These are phyloP conservation scores for Mya arenaria DNA, from an alignment of 1,140 invertebrate genomes.

Conservation along the genomic window DNA sequence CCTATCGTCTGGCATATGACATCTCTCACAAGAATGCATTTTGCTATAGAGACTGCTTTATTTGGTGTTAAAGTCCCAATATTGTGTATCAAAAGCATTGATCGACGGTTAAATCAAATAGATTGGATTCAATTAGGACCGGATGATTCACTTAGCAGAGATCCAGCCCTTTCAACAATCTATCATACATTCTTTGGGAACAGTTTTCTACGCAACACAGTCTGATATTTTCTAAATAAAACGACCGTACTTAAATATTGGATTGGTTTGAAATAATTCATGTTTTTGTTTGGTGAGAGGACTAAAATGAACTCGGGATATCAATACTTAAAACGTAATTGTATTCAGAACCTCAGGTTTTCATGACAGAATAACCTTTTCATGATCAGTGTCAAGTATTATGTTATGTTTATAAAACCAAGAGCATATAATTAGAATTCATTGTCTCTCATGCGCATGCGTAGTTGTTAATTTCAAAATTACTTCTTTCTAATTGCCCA, in stretches of 20 bases:
- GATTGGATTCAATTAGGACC: conserved; percentile 53
- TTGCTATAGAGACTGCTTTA: conserved; percentile 22
- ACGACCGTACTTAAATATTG: too few relatives aligned
- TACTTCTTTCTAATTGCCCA: conserved; percentile 44
- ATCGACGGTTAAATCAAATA: conserved; percentile 51
- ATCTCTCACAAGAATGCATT: neutral
- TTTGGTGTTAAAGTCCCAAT: conserved; percentile 39
- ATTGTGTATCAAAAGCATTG: conserved; percentile 53
- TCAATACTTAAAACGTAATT: too few relatives aligned
- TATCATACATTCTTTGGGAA: neutral
- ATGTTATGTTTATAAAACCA: too few relatives aligned
- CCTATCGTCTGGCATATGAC: too few relatives aligned
- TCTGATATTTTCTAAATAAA: too few relatives aligned
- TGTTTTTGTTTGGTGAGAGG: too few relatives aligned
- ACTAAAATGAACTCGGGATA: too few relatives aligned
- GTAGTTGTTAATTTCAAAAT: conserved; percentile 20
- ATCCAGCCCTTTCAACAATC: neutral
- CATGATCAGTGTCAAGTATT: too few relatives aligned
- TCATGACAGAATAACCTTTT: too few relatives aligned
- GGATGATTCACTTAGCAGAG: conserved; percentile 40
- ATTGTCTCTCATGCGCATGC: conserved; percentile 48
- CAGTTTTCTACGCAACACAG: too few relatives aligned
- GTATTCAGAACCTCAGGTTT: too few relatives aligned
- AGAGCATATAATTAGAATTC: conserved; percentile 38
- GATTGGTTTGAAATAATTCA: too few relatives aligned